Evolutionary conservation across 2,888 invertebrate genomes (phyloP).

Genomic region (Timema cristinae): DNA sequence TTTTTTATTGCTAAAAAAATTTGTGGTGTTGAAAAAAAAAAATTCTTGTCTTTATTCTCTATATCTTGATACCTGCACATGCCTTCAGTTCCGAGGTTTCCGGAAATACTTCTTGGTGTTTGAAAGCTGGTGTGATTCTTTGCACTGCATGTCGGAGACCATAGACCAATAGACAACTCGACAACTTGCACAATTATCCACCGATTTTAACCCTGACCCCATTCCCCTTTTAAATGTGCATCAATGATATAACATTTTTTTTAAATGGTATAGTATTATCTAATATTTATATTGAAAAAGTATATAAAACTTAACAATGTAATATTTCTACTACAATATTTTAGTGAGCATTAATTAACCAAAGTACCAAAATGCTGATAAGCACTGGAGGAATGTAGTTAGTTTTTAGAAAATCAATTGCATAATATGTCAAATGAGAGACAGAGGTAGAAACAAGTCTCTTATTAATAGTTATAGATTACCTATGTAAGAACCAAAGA

Average conservation of each 20-base stretch:
- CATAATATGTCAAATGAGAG: too few species aligned
- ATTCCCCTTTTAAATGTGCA: constrained; percentile 10
- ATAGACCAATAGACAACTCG: constrained; percentile 25
- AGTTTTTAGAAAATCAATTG: constrained; percentile 30
- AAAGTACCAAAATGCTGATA: constrained; percentile 59
- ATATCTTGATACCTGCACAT: constrained; percentile 24
- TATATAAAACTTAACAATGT: constrained; percentile 45
- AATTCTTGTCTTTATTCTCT: constrained; percentile 13
- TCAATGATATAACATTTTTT: constrained; percentile 4
- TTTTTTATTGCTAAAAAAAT: constrained; percentile 23
- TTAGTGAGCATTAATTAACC: constrained; percentile 47
- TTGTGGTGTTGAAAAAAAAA: constrained; percentile 18
- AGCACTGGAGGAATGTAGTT: constrained; percentile 9
- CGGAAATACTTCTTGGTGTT: constrained; percentile 16
- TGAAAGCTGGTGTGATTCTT: constrained; percentile 10
- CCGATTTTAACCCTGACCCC: constrained; percentile 25
- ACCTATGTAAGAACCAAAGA: too few species aligned
- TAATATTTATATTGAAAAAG: constrained; percentile 30
- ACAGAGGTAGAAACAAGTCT: too few species aligned
- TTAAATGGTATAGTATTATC: constrained; percentile 23
- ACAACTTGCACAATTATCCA: constrained; percentile 31
- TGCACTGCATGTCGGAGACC: constrained; percentile 24
- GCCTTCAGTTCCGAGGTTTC: constrained; percentile 19
- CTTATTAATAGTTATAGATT: too few species aligned
- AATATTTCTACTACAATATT: constrained; percentile 49